Evolutionary conservation across 2,888 invertebrate genomes (phyloP), one percentile per base, ranked within the genome.

Genomic region (Oscheius sp.): DNA sequence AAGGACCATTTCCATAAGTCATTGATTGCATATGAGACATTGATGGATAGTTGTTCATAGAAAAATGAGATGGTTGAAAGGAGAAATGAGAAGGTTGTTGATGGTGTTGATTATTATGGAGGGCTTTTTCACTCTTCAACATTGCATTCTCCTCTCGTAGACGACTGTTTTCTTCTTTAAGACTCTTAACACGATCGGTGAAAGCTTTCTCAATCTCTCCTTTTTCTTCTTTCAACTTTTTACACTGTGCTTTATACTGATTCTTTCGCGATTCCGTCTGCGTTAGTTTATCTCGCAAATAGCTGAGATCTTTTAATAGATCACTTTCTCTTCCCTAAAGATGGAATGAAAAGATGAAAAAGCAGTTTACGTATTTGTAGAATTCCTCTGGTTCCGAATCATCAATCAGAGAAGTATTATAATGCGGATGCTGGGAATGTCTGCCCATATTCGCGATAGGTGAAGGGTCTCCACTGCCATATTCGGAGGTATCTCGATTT

Each of bases 391-490:
- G 36, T 9, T 65, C 65, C 5, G 65, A 65, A 22, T 65, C 65
- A 14, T 56, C 51, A 5, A 71, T 56, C 54, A 33, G 47, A 24
- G 64, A 54, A 4, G 67, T 56, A 4, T 70, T 70, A 54, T 72
- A 74, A 17, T 62, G 8, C 8, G 44, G 45, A 20, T 36, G 64
- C n/a, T n/a, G n/a, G n/a, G n/a, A n/a, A 24, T 54, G 66, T 12
- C 57, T 20, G 8, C 33, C 47, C 26, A 28, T 26, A 28, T 59
- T 62, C 9, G 71, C 72, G 32, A 75, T 71, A n/a, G 76, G 76
- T 2, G 76, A 76, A 2, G 76, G 76, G 59, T 76, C 76, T 5
- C 74, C 76, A 26, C 76, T 76, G 24, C 76, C 76, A 54, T 76
- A 76, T 47, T 76, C 76, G 6, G 76, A 76, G 1, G 76, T 72